Conservation (phyloP, 2,797 vertebrate genomes). For the Hydrocynus forskahlii region DNA sequence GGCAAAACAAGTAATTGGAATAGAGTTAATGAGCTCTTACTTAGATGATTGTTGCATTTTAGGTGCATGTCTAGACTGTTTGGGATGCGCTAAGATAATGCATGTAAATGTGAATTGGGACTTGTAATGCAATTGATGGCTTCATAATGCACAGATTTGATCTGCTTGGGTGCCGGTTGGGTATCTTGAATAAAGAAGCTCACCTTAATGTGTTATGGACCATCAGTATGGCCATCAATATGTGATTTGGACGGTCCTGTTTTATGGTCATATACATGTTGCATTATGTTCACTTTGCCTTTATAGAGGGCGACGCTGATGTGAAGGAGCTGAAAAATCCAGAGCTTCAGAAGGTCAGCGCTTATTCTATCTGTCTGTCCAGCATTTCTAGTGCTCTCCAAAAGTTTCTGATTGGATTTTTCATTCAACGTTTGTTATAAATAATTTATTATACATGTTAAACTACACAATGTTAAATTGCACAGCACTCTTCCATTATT, state of each 20-base stretch:
- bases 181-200: neutral
- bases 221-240: too few species aligned
- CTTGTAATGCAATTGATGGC: neutral
- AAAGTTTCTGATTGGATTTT: too few species aligned
- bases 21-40: neutral
- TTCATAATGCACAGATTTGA: neutral
- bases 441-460: too few species aligned
- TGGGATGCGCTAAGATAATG: neutral
- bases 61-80: neutral
- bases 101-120: neutral
- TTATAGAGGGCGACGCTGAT: constrained; percentile 71
- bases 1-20: too few species aligned
- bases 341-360: constrained; percentile 46
- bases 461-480: too few species aligned
- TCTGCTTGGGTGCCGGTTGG: neutral
- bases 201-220: too few species aligned
- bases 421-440: too few species aligned
- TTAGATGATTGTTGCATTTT: neutral
- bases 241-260: neutral
- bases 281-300: neutral
- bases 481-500: too few species aligned
- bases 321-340: constrained; percentile 67
- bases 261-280: constrained; percentile 15
- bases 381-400: too few species aligned
- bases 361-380: too few species aligned